phyloP scores from a whole-genome alignment of 1,140 invertebrate species.

The Galleria mellonella region DNA sequence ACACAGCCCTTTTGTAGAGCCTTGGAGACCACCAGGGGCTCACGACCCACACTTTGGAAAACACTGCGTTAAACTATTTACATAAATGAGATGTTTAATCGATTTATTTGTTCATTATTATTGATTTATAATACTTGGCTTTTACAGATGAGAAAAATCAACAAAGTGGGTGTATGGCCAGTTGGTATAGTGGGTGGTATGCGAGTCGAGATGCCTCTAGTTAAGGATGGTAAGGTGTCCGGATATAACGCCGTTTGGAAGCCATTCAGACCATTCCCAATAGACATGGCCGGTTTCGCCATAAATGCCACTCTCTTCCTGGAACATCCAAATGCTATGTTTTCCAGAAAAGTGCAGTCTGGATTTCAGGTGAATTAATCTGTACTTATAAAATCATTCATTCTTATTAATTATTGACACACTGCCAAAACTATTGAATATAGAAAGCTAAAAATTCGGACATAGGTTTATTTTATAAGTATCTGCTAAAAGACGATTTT shows the following conservation, averaged over 20 bases:
- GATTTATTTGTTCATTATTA: background rate
- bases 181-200: conserved; percentile 95
- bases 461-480: background rate
- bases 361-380: conserved; percentile 82
- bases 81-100: no score
- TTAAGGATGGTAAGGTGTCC: conserved; percentile 83
- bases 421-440: no score
- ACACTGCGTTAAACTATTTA: no score
- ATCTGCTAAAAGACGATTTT: no score
- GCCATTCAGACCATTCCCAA: conserved; percentile 92
- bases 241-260: conserved; percentile 92
- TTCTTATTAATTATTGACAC: no score
- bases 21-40: no score
- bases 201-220: conserved; percentile 88
- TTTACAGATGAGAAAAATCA: conserved; percentile 85
- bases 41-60: no score
- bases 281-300: conserved; percentile 99
- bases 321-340: conserved; percentile 84
- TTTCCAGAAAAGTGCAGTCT: conserved; percentile 87
- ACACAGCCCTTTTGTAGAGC: no score
- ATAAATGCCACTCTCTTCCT: conserved; percentile 90
- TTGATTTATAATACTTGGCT: conserved; percentile 3
- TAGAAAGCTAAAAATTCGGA: no score
- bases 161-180: conserved; percentile 96
- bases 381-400: no score